Conservation (phyloP, 2,113 vertebrate species). For the Bufo bufo region DNA sequence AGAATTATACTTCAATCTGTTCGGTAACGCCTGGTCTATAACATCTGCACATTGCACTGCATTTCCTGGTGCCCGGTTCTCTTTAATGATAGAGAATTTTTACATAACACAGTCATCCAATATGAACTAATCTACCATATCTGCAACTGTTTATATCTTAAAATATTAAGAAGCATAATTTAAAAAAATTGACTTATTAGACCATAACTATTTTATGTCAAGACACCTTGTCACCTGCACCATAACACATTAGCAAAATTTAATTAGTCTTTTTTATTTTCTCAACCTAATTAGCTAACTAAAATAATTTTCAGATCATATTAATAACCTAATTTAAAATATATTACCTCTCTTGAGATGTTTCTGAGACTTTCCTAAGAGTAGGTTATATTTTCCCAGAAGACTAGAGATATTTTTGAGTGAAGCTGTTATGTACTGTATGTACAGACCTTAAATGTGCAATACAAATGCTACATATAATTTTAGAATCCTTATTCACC, state of each 20-base stretch:
- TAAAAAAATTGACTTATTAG: constrained; percentile 62
- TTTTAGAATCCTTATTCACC: not conserved
- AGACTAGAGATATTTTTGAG: constrained; percentile 60
- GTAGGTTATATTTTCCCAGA: constrained; percentile 66
- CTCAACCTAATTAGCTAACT: constrained; percentile 95
- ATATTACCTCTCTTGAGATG: constrained; percentile 91
- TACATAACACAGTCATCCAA: not conserved
- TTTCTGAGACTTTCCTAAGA: constrained; percentile 72
- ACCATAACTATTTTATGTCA: constrained; percentile 60
- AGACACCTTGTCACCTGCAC: constrained; percentile 68
- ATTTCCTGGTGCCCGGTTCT: too few species aligned
- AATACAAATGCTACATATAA: not conserved
- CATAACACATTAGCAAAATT: constrained; percentile 80
- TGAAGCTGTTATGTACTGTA: constrained; percentile 15
- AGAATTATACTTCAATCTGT: too few species aligned
- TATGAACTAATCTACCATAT: not conserved
- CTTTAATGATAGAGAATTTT: too few species aligned
- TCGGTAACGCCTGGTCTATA: too few species aligned
- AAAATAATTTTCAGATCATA: constrained; percentile 97
- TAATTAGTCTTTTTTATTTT: constrained; percentile 87
- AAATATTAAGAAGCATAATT: constrained; percentile 41
- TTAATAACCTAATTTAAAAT: constrained; percentile 98
- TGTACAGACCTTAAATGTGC: not conserved
- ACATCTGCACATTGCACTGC: too few species aligned
- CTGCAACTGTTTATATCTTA: not conserved